Conservation (phyloP, 2,888 invertebrate species). For the Lymantria dispar region DNA sequence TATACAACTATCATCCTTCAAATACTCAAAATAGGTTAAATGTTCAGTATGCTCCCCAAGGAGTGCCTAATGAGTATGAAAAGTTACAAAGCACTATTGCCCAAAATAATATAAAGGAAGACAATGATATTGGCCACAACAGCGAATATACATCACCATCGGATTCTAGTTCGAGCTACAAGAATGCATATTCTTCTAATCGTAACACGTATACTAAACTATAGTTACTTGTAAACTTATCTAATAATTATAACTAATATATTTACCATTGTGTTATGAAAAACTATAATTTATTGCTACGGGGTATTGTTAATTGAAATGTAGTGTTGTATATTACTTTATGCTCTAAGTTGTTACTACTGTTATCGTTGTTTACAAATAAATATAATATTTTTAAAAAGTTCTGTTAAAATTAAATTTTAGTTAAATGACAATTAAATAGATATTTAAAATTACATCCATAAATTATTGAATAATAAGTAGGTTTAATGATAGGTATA, state of each 20-base stretch:
- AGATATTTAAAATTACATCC: no score
- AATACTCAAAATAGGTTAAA: constrained; percentile 63
- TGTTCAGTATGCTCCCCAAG: constrained; percentile 46
- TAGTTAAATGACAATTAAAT: no score
- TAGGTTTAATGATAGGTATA: no score
- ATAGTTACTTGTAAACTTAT: constrained; percentile 17
- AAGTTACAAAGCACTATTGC: constrained; percentile 50
- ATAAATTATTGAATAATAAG: no score
- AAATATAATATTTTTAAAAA: no score
- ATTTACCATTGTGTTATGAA: not conserved
- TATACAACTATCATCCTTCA: constrained; percentile 67
- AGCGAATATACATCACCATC: constrained; percentile 58
- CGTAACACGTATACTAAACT: constrained; percentile 55
- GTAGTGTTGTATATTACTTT: no score
- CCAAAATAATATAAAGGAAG: constrained; percentile 61
- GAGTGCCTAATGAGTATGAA: constrained; percentile 55
- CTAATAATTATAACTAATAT: no score
- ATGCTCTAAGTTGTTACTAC: no score
- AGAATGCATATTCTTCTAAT: constrained; percentile 51
- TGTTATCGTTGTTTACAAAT: no score
- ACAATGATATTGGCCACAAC: constrained; percentile 56
- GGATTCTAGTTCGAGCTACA: constrained; percentile 56
- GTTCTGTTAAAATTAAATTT: no score
- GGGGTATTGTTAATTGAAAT: no score
- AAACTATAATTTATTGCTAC: no score